Percentiles rank a stretch among this genome's conserved stretches.
phyloP scores from a whole-genome alignment of 1,140 invertebrate species.

The Melanaphis sacchari region DNA sequence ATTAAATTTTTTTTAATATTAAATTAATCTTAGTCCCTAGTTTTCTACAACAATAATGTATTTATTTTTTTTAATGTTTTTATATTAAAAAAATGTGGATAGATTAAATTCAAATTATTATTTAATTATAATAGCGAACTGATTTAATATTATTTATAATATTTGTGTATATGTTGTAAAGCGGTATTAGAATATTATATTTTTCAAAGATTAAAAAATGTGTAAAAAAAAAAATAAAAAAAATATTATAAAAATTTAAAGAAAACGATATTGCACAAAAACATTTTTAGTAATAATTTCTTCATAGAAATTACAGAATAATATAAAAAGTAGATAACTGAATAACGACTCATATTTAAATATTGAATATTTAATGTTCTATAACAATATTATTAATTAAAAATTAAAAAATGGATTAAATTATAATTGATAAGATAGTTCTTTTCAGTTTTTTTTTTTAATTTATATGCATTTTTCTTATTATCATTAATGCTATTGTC shows the following conservation, averaged over 20 bases:
- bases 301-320: not conserved
- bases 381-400: conserved; percentile 3
- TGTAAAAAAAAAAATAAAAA: not conserved
- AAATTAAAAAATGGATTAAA: not conserved
- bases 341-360: not conserved
- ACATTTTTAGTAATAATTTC: not conserved
- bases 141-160: not conserved
- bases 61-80: too few relatives aligned
- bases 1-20: too few relatives aligned
- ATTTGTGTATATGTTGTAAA: not conserved
- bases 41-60: too few relatives aligned
- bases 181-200: not conserved
- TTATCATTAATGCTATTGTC: not conserved
- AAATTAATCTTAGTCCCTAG: too few relatives aligned
- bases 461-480: not conserved
- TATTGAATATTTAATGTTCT: not conserved
- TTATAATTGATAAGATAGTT: not conserved
- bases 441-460: not conserved
- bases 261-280: not conserved
- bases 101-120: not conserved
- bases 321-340: not conserved
- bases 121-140: not conserved
- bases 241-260: not conserved
- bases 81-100: too few relatives aligned
- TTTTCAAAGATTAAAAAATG: not conserved